Percentiles rank a stretch among this genome's conserved stretches.
These are phyloP conservation scores for Epinephelus fuscoguttatus DNA, from an alignment of 2,113 vertebrate genomes.

Conservation along the genomic window DNA sequence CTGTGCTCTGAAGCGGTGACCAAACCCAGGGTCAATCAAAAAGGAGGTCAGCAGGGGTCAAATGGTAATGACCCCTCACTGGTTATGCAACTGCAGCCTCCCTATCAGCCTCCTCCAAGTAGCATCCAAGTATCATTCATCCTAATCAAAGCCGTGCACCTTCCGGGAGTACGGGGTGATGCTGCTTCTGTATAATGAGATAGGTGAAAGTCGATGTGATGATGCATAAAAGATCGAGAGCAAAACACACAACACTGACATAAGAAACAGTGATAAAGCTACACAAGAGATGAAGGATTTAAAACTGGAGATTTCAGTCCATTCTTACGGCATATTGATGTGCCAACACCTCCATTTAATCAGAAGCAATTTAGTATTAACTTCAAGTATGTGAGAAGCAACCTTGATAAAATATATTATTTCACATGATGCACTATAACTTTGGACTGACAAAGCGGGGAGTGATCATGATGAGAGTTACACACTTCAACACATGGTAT, in stretches of 20 bases:
- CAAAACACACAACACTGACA: not conserved
- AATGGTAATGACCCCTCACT: constrained; percentile 76
- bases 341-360: not conserved
- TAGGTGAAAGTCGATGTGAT: not conserved
- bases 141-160: constrained; percentile 65
- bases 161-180: constrained; percentile 14
- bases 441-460: not conserved
- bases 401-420: constrained; percentile 3
- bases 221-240: not conserved
- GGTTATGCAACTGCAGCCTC: constrained; percentile 64
- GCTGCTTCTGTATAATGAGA: constrained; percentile 7
- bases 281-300: not conserved
- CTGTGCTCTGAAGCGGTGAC: constrained; percentile 72
- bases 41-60: constrained; percentile 71
- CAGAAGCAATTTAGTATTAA: not conserved
- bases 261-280: not conserved
- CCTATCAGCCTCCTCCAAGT: constrained; percentile 38
- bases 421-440: not conserved
- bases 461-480: not conserved
- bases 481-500: not conserved
- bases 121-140: constrained; percentile 60
- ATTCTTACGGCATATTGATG: not conserved
- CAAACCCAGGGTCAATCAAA: constrained; percentile 76
- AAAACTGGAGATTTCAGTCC: not conserved
- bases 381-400: constrained; percentile 3